These are phyloP conservation scores for Synanceia verrucosa DNA, from an alignment of 2,797 vertebrate genomes.

Conservation along the genomic window DNA sequence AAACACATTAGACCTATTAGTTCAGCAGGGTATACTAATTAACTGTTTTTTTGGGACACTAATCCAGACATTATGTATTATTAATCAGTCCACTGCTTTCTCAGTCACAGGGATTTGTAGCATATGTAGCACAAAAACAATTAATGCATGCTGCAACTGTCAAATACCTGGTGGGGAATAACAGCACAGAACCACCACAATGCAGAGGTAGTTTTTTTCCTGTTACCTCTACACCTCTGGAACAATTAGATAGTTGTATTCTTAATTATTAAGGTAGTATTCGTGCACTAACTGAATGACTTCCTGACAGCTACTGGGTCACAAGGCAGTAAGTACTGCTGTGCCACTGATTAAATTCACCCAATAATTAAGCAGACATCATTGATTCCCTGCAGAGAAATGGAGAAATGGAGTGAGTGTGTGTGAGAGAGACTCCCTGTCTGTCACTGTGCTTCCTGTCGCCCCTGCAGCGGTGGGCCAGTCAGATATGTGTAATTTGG, in stretches of 20 bases:
- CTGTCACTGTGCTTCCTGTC: constrained; percentile 72
- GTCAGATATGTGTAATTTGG: constrained; percentile 84
- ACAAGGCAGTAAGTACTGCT: constrained; percentile 81
- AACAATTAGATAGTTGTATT: constrained; percentile 63
- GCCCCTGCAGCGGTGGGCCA: constrained; percentile 81
- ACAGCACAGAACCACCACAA: neutral
- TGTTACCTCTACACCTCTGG: constrained; percentile 37
- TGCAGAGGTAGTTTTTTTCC: constrained; percentile 30
- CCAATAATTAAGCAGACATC: constrained; percentile 87
- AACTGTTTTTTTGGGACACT: constrained; percentile 29
- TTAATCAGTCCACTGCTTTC: constrained; percentile 33
- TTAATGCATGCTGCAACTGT: neutral
- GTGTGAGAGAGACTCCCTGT: constrained; percentile 35
- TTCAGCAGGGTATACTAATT: constrained; percentile 22
- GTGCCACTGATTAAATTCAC: constrained; percentile 83
- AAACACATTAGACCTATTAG: neutral
- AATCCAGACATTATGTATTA: constrained; percentile 22
- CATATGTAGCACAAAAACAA: constrained; percentile 5
- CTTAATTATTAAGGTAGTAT: constrained; percentile 69
- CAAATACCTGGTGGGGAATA: constrained; percentile 18
- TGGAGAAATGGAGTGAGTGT: constrained; percentile 58
- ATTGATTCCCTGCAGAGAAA: constrained; percentile 84
- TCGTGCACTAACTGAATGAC: constrained; percentile 69
- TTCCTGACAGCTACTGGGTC: constrained; percentile 79
- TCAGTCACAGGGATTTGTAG: constrained; percentile 28